phyloP scores from a whole-genome alignment of 2,888 invertebrate genomes.

The Plagiodera versicolora region DNA sequence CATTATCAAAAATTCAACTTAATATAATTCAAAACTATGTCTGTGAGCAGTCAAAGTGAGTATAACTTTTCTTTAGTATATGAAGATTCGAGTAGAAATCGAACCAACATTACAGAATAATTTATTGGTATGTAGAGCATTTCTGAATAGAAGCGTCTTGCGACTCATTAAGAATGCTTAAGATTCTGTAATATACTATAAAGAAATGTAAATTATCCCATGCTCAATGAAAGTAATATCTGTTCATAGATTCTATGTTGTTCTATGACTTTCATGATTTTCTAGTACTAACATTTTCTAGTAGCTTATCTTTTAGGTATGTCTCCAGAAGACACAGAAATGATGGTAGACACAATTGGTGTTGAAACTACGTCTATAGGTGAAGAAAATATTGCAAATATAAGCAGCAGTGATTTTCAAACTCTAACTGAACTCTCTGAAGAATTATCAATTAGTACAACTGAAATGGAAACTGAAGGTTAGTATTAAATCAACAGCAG shows the following conservation, averaged over 20 bases:
- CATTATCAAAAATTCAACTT: conserved; percentile 34
- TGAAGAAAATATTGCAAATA: conserved; percentile 40
- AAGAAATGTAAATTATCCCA: not conserved
- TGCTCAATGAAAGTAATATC: not conserved
- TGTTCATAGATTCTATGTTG: not conserved
- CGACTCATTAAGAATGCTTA: conserved; percentile 30
- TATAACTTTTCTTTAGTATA: not conserved
- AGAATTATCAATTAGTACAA: conserved; percentile 43
- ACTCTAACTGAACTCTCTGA: conserved; percentile 48
- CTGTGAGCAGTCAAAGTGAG: conserved; percentile 43
- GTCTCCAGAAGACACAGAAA: conserved; percentile 41
- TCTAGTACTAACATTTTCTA: no score
- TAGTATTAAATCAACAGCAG: no score
- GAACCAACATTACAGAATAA: not conserved
- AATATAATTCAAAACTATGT: conserved; percentile 36
- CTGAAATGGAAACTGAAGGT: conserved; percentile 48
- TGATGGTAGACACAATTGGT: conserved; percentile 42
- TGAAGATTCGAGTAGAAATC: not conserved
- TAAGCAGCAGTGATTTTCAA: conserved; percentile 45
- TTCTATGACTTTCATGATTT: not conserved
- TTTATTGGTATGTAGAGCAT: conserved; percentile 1
- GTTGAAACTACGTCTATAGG: conserved; percentile 41
- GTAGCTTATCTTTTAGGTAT: conserved; percentile 33
- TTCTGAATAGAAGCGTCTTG: conserved; percentile 30
- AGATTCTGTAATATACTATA: not conserved